Evolutionary conservation across 2,113 vertebrate genomes (phyloP).

Genomic region (Entosphenus tridentatus): DNA sequence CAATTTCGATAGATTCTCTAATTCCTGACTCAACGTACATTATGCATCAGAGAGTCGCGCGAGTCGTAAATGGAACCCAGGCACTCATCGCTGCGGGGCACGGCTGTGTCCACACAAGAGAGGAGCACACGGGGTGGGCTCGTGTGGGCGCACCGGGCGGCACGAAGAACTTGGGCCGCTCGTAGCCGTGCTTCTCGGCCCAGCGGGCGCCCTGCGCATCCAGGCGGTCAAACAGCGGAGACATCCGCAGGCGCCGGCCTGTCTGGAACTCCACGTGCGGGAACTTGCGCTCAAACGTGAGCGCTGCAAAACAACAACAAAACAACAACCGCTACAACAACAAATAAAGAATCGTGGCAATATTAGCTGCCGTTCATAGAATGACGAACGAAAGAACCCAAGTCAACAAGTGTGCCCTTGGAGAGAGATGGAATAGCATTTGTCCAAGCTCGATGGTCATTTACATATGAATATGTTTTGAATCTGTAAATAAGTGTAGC

Average conservation of each 20-base stretch:
- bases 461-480: no score
- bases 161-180: conserved; percentile 82
- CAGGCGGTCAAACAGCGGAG: conserved; percentile 71
- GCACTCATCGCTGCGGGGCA: no score
- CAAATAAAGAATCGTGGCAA: not conserved
- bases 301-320: conserved; percentile 24
- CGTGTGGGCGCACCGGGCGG: conserved; percentile 27
- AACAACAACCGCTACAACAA: not conserved
- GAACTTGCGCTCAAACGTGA: conserved; percentile 74
- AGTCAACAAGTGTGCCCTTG: not conserved
- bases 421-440: not conserved
- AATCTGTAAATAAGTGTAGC: no score
- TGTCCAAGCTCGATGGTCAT: no score
- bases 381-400: not conserved
- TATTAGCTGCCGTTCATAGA: not conserved
- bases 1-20: no score
- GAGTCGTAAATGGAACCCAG: no score
- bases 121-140: not conserved
- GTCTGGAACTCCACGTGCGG: conserved; percentile 98
- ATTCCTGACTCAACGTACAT: no score
- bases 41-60: no score
- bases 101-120: no score
- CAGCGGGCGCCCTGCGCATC: conserved; percentile 81
- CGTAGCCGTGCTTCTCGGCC: conserved; percentile 98
- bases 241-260: conserved; percentile 70